Evolutionary conservation across 2,113 vertebrate species (phyloP), one percentile per base, ranked within the genome.

Genomic region (Lamprologus lemairii): DNA sequence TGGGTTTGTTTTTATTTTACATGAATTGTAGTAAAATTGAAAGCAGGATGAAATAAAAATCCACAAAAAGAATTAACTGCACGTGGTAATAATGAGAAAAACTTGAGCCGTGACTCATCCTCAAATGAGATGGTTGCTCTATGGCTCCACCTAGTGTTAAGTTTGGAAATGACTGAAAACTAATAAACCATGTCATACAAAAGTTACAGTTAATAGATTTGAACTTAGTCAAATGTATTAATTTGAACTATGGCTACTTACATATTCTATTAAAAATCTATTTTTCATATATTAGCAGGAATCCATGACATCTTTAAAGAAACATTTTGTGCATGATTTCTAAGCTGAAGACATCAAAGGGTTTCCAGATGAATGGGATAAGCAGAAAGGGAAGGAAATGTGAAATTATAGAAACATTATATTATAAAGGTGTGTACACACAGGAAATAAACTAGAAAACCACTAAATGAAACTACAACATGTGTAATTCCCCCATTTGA

Each of bases 61-160:
- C 51, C 28, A 31, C 11, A 65, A 40, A 21, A n/a, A 26, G 47
- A 75, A 37, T 54, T 79, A 85, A 21, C 82, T 73, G 51, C 82
- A 91, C 80, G 81, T 85, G 87, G 45, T 6, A 33, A 71, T 16
- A 21, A 83, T 19, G 13, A 65, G 9, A 80, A 75, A 58, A 65
- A 49, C 45, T 28, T 9, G 12, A 81, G n/a, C 11, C 16, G 71
- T 47, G 23, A 87, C 58, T 88, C 87, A 9, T n/a, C 11, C 6
- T 40, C 17, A 49, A 35, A 4, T 6, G 7, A 5, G 21, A 65
- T 12, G 63, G 8, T 1, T 84, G 60, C 31, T 37, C n/a, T 19
- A 51, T 35, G 85, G 85, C 90, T 26, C 94, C 91, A 82, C 65
- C 90, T 93, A 83, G 84, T 94, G 95, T 47, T 28, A 80, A 1